Conservation (phyloP, 2,113 vertebrate species). For the Danio rerio region GRCz12tu NC_133193.1:17228501-17229000, state of each 20-base stretch:
- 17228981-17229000: slow-evolving; percentile 97
- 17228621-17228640: neutral
- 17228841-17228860: neutral
- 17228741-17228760: slow-evolving; percentile 85
- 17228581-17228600: neutral
- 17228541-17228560: neutral
- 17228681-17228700: neutral
- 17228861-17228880: slow-evolving; percentile 15
- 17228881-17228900: neutral
- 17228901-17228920: neutral
- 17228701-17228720: neutral
- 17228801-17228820: slow-evolving; percentile 78
- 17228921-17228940: slow-evolving; percentile 10
- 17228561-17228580: neutral
- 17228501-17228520: slow-evolving; percentile 84
- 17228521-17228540: slow-evolving; percentile 59
- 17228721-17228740: neutral
- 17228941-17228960: slow-evolving; percentile 92
- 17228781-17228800: slow-evolving; percentile 93
- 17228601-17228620: neutral
- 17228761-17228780: slow-evolving; percentile 91
- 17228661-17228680: neutral
- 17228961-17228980: slow-evolving; percentile 98
- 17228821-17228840: neutral
- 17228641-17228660: neutral